Evolutionary conservation across 2,888 invertebrate genomes (phyloP).

Genomic region (Rhimphoctona megacephalus): DNA sequence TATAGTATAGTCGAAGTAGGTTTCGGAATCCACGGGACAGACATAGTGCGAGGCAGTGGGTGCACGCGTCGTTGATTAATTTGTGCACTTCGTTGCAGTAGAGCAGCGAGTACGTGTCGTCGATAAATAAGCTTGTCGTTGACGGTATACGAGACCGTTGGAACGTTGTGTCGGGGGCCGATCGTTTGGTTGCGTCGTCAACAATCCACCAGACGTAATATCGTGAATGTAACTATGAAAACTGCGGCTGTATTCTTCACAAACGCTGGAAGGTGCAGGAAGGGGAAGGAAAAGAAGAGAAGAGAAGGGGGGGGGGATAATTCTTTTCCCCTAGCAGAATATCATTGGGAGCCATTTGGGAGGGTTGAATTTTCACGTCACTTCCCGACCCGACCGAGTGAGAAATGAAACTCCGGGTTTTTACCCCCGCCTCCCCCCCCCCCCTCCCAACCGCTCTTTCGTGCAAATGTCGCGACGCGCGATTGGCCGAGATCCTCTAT

Average conservation of each 20-base stretch:
- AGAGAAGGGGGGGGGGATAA: neutral
- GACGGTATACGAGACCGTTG: conserved; percentile 33
- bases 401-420: conserved; percentile 71
- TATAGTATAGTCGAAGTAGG: conserved; percentile 22
- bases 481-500: neutral
- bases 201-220: conserved; percentile 38
- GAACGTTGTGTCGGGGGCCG: conserved; percentile 14
- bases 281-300: neutral
- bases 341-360: conserved; percentile 64
- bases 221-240: conserved; percentile 24
- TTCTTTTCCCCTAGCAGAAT: conserved; percentile 46
- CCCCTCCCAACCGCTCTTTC: neutral
- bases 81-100: conserved; percentile 71
- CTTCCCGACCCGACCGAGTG: conserved; percentile 72
- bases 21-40: conserved; percentile 29
- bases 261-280: neutral
- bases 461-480: conserved; percentile 15
- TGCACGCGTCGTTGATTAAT: conserved; percentile 72
- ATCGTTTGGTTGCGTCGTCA: conserved; percentile 35
- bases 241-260: conserved; percentile 5
- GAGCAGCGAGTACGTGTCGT: conserved; percentile 69
- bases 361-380: conserved; percentile 74
- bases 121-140: conserved; percentile 72
- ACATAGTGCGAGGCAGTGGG: conserved; percentile 29
- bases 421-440: neutral